These are phyloP conservation scores for Physella acuta DNA, from an alignment of 1,140 invertebrate species.

Conservation along the genomic window DNA sequence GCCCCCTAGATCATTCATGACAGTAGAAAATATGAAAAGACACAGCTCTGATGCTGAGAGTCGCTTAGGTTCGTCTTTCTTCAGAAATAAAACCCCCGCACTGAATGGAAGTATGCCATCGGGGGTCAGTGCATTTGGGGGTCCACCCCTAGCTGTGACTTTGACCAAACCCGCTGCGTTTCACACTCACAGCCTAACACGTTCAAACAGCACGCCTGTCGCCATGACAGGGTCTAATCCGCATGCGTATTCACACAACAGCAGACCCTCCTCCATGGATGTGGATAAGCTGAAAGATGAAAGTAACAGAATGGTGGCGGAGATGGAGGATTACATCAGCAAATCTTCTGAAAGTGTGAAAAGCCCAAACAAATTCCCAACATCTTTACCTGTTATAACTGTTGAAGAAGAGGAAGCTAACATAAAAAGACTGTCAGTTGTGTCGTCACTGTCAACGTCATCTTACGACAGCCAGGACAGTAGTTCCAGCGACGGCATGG, in stretches of 20 bases:
- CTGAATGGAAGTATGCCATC: too few species aligned
- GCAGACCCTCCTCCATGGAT: slow-evolving; percentile 23
- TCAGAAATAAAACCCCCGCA: too few species aligned
- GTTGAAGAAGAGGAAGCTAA: slow-evolving; percentile 8
- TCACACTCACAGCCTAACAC: not conserved
- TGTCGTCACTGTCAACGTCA: slow-evolving; percentile 42
- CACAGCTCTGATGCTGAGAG: not conserved
- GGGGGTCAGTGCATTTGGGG: slow-evolving; percentile 12
- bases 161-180: not conserved
- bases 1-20: slow-evolving; percentile 11
- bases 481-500: slow-evolving; percentile 33
- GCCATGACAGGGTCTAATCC: not conserved
- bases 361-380: slow-evolving; percentile 35
- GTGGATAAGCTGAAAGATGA: slow-evolving; percentile 26
- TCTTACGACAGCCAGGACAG: slow-evolving; percentile 43
- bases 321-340: slow-evolving; percentile 47
- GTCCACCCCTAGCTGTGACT: slow-evolving; percentile 10
- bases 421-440: slow-evolving; percentile 35
- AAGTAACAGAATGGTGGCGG: slow-evolving; percentile 40
- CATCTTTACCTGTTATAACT: slow-evolving; percentile 25
- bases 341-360: slow-evolving; percentile 29
- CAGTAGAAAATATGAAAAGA: slow-evolving; percentile 15
- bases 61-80: not conserved
- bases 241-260: not conserved
- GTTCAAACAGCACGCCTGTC: slow-evolving; percentile 8